Evolutionary conservation across 2,888 invertebrate genomes (phyloP).

Genomic region (Athrips mouffetella): DNA sequence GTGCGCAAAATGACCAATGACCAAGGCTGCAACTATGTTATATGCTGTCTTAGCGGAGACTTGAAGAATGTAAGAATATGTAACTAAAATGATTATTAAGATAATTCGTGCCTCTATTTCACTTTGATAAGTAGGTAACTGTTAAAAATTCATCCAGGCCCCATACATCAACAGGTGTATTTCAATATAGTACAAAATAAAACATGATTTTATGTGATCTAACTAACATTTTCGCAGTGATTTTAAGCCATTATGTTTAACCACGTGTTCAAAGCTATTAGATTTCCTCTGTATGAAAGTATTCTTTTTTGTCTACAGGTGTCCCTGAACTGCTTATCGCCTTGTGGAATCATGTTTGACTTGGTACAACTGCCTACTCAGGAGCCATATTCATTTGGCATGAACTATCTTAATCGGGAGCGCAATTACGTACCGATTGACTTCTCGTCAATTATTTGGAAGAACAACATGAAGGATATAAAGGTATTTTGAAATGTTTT

Average conservation of each 20-base stretch:
- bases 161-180: too few species aligned
- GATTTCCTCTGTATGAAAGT: too few species aligned
- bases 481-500: conserved; percentile 8
- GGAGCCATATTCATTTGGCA: conserved; percentile 32
- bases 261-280: too few species aligned
- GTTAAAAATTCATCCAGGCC: too few species aligned
- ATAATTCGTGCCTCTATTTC: conserved; percentile 17
- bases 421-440: conserved; percentile 31
- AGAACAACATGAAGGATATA: conserved; percentile 18
- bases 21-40: conserved; percentile 41
- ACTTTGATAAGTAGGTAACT: too few species aligned
- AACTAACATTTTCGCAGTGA: too few species aligned
- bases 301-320: conserved; percentile 26
- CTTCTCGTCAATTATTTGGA: conserved; percentile 30
- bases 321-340: conserved; percentile 23
- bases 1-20: conserved; percentile 39
- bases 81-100: not conserved
- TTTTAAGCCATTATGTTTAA: too few species aligned
- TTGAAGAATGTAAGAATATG: conserved; percentile 44
- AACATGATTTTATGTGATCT: too few species aligned
- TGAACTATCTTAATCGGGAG: conserved; percentile 26
- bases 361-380: conserved; percentile 26
- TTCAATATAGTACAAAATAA: too few species aligned
- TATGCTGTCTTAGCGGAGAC: conserved; percentile 39
- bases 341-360: conserved; percentile 27